A percentile compares a stretch with the other conserved stretches of the same genome.
Evolutionary conservation across 2,888 invertebrate genomes (phyloP).

Genomic region (Eulithis testata): DNA sequence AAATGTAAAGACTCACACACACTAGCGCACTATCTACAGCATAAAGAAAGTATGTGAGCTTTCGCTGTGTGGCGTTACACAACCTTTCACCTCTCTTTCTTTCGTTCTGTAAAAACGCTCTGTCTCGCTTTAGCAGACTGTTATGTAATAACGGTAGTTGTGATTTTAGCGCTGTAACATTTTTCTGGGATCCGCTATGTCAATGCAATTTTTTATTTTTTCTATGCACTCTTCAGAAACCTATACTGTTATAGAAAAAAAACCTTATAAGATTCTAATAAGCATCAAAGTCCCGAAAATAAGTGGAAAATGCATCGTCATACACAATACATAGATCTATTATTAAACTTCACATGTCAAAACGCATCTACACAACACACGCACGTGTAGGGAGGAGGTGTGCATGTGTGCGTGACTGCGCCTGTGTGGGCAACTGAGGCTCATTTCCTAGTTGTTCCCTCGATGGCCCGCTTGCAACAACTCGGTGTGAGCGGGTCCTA

Average conservation of each 20-base stretch:
- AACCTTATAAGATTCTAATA: conserved; percentile 28
- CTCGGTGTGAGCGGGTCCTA: conserved; percentile 80
- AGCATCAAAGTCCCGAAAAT: conserved; percentile 19
- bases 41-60: conserved; percentile 78
- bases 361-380: conserved; percentile 68
- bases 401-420: conserved; percentile 52
- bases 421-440: conserved; percentile 62
- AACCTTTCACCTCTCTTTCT: conserved; percentile 70
- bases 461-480: conserved; percentile 81
- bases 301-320: conserved; percentile 29
- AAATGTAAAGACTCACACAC: conserved; percentile 76
- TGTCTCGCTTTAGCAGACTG: conserved; percentile 67
- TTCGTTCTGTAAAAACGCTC: conserved; percentile 47
- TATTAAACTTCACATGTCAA: conserved; percentile 73
- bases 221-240: conserved; percentile 25
- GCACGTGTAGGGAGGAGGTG: conserved; percentile 46
- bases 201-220: conserved; percentile 35
- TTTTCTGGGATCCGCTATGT: conserved; percentile 75
- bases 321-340: conserved; percentile 62
- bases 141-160: conserved; percentile 84
- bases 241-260: not conserved
- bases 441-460: conserved; percentile 82
- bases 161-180: conserved; percentile 78
- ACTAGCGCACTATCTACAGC: conserved; percentile 52
- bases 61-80: conserved; percentile 82